Percentiles rank a stretch among this genome's conserved stretches.
These are phyloP conservation scores for Adelognathus sp. DNA, from an alignment of 2,888 invertebrate species.

Conservation along the genomic window DNA sequence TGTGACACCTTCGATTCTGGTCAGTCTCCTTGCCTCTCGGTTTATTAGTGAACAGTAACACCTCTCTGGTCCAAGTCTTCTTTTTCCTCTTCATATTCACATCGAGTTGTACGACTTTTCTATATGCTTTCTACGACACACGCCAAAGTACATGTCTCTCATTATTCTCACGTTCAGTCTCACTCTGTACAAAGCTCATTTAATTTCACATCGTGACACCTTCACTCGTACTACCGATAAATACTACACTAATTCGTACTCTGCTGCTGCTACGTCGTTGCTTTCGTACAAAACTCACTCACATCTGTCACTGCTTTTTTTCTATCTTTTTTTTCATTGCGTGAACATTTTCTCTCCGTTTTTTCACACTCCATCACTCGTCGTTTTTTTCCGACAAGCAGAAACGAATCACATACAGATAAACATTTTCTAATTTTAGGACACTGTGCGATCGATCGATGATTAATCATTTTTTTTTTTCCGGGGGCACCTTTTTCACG, in stretches of 20 bases:
- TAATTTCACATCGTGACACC: background rate
- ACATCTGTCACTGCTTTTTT: background rate
- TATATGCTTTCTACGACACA: constrained; percentile 65
- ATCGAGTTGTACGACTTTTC: constrained; percentile 79
- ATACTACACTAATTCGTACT: constrained; percentile 6
- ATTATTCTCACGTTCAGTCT: constrained; percentile 25
- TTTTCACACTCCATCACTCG: background rate
- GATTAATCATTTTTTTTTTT: background rate
- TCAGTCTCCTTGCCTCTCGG: constrained; percentile 81
- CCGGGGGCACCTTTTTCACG: constrained; percentile 25
- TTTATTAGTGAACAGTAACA: constrained; percentile 82
- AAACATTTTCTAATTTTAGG: constrained; percentile 6
- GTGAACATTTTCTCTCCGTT: background rate
- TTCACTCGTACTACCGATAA: background rate
- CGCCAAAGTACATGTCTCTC: constrained; percentile 28
- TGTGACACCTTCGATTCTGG: constrained; percentile 78
- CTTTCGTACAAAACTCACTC: background rate
- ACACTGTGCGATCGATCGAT: constrained; percentile 28
- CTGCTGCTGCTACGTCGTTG: background rate
- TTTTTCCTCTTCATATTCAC: constrained; percentile 79
- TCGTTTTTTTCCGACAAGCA: constrained; percentile 29
- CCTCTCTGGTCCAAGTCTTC: constrained; percentile 81
- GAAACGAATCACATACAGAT: constrained; percentile 9
- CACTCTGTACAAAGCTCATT: constrained; percentile 20
- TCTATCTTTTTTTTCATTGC: background rate